Conservation (phyloP, 2,113 vertebrate species). For the Cavia porcellus region DNA sequence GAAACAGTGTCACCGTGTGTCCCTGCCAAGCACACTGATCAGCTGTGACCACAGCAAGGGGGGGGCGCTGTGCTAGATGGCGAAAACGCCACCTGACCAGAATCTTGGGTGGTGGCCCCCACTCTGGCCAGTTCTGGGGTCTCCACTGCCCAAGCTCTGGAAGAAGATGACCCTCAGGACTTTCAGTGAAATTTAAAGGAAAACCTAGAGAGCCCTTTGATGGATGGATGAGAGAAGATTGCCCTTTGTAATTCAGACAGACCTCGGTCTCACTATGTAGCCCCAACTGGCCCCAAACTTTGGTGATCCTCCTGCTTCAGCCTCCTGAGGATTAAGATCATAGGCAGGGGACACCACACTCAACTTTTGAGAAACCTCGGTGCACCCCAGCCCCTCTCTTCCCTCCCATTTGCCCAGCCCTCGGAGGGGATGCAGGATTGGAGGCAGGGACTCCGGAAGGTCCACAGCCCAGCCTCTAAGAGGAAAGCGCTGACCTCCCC, state of each 20-base stretch:
- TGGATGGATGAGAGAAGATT: background rate
- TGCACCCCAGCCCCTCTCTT: no score
- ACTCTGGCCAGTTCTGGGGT: background rate
- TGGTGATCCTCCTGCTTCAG: background rate
- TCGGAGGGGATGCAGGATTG: rapidly evolving
- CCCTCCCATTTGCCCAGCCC: no score
- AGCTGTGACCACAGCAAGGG: background rate
- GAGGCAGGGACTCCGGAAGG: background rate
- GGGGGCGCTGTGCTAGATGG: rapidly evolving
- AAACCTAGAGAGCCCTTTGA: background rate
- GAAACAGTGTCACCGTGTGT: background rate
- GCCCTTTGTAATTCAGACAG: background rate
- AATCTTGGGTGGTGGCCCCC: background rate
- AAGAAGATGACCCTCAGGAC: background rate
- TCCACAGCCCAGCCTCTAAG: background rate
- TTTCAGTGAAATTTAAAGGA: background rate
- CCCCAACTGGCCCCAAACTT: background rate
- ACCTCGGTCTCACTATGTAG: background rate
- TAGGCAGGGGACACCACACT: background rate
- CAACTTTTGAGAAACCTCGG: background rate
- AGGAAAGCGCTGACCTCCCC: background rate
- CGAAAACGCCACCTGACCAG: rapidly evolving
- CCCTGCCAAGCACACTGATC: background rate
- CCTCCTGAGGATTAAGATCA: background rate
- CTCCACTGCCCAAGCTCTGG: background rate